These are phyloP conservation scores for Zonitis immaculata DNA, from an alignment of 2,888 invertebrate genomes.

Conservation along the genomic window DNA sequence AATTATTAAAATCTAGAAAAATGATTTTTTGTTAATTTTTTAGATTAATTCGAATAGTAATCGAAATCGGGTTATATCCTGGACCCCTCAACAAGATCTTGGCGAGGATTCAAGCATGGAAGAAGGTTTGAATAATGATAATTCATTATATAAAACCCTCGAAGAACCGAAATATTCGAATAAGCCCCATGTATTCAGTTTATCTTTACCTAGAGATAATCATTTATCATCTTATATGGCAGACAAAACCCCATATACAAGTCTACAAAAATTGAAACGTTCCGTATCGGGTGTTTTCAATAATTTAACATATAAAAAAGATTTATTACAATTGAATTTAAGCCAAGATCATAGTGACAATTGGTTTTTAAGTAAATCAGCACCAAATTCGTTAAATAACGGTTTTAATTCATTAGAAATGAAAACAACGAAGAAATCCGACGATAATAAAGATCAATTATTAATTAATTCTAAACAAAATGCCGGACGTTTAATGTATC, in stretches of 20 bases:
- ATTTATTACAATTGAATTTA: slow-evolving; percentile 28
- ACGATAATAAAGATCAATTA: slow-evolving; percentile 28
- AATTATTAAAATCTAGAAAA: too few species aligned
- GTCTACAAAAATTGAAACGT: slow-evolving; percentile 62
- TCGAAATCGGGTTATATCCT: slow-evolving; percentile 47
- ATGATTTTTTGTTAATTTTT: background rate
- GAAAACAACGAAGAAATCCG: slow-evolving; percentile 27
- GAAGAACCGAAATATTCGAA: slow-evolving; percentile 17
- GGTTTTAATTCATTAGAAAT: slow-evolving; percentile 47
- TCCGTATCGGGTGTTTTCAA: slow-evolving; percentile 60
- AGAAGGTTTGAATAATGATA: slow-evolving; percentile 33
- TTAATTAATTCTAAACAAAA: slow-evolving; percentile 32
- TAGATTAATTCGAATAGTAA: slow-evolving; percentile 1
- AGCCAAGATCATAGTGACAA: slow-evolving; percentile 55
- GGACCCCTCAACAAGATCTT: slow-evolving; percentile 87
- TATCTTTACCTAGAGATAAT: slow-evolving; percentile 68
- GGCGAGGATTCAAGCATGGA: slow-evolving; percentile 50
- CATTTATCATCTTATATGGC: slow-evolving; percentile 47
- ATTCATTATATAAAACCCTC: slow-evolving; percentile 18
- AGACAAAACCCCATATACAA: slow-evolving; percentile 42
- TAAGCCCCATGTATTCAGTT: slow-evolving; percentile 64
- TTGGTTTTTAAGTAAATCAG: slow-evolving; percentile 78
- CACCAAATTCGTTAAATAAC: slow-evolving; percentile 71
- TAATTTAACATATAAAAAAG: slow-evolving; percentile 30
- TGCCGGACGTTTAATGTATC: slow-evolving; percentile 75